phyloP scores from a whole-genome alignment of 2,113 vertebrate genomes.

The Brachyhypopomus gauderio region DNA sequence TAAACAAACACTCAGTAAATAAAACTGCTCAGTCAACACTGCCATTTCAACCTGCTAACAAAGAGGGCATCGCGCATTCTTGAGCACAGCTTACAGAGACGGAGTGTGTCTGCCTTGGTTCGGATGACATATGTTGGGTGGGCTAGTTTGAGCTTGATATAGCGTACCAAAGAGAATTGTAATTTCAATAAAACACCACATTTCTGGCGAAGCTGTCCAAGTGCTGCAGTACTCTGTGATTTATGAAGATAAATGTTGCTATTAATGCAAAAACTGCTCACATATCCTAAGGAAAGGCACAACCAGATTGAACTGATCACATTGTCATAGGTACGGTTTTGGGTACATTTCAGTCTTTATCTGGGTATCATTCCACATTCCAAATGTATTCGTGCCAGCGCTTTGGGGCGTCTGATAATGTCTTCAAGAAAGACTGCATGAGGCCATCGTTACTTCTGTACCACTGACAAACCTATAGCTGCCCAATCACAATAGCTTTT shows the following conservation, averaged over 20 bases:
- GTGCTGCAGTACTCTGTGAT: not conserved
- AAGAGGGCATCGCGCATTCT: conserved; percentile 57
- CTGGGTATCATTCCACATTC: not conserved
- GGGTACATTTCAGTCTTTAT: no score
- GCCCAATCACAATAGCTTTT: conserved; percentile 14
- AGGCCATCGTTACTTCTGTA: not conserved
- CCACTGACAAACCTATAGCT: not conserved
- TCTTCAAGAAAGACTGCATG: not conserved
- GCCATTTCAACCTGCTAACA: conserved; percentile 74
- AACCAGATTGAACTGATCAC: no score
- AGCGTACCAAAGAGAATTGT: conserved; percentile 11
- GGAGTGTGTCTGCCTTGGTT: conserved; percentile 38
- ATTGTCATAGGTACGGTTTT: no score
- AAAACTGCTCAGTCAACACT: conserved; percentile 76
- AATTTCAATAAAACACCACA: conserved; percentile 17
- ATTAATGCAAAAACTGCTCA: not conserved
- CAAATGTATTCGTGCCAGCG: not conserved
- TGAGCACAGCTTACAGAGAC: conserved; percentile 27
- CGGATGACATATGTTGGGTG: conserved; percentile 46
- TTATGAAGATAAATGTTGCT: not conserved
- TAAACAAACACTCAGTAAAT: conserved; percentile 75
- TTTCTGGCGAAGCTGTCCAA: not conserved
- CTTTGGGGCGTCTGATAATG: conserved; percentile 1
- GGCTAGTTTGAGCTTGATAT: conserved; percentile 34
- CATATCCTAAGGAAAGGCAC: not conserved